Percentiles rank a stretch among this genome's conserved stretches.
Conservation (phyloP, 1,140 invertebrate species). For the Hydropsyche tenuis region DNA sequence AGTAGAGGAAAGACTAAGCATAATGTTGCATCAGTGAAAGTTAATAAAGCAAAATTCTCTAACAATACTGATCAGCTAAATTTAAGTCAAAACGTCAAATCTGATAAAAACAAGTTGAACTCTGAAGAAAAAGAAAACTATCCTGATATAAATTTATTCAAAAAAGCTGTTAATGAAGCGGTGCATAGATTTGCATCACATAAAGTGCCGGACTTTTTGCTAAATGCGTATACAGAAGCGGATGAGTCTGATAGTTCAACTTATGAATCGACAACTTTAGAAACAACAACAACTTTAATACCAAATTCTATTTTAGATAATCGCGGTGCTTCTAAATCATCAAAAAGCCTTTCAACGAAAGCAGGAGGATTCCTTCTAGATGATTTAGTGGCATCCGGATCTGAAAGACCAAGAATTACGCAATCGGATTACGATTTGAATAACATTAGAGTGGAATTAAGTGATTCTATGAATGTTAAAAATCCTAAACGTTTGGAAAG, state of each 20-base stretch:
- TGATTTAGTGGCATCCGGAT: neutral
- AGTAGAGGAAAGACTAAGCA: neutral
- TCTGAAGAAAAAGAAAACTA: slow-evolving; percentile 25
- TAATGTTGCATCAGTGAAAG: neutral
- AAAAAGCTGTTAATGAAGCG: slow-evolving; percentile 9
- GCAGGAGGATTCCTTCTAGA: neutral
- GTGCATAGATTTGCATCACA: slow-evolving; percentile 20
- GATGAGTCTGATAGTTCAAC: neutral
- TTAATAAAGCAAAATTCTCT: neutral
- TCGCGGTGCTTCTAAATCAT: neutral
- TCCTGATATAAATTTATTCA: slow-evolving; percentile 23
- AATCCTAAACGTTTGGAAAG: neutral
- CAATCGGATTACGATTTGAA: neutral
- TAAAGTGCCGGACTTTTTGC: neutral
- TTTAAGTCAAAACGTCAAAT: neutral
- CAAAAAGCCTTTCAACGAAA: neutral
- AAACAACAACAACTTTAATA: neutral
- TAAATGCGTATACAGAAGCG: neutral
- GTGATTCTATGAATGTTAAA: neutral
- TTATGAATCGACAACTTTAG: neutral
- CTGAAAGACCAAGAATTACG: neutral
- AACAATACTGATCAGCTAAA: neutral
- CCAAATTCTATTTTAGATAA: too few relatives aligned
- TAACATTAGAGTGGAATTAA: neutral
- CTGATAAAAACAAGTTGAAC: neutral